Evolutionary conservation across 2,113 vertebrate species (phyloP).

Genomic region (Pygoscelis adeliae): DNA sequence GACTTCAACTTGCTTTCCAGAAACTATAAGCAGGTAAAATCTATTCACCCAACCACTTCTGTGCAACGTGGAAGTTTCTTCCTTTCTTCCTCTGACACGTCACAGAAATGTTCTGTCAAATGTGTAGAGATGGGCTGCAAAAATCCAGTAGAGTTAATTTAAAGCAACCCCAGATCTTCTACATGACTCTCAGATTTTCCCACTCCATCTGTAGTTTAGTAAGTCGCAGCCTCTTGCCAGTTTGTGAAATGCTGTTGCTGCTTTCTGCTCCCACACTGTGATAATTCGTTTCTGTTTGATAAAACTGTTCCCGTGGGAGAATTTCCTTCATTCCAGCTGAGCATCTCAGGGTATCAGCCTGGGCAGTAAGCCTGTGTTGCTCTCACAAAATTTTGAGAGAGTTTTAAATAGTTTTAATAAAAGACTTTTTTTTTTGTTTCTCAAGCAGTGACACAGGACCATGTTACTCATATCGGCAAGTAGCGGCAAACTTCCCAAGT

Average conservation of each 20-base stretch:
- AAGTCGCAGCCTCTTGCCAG: not conserved
- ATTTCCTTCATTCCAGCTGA: not conserved
- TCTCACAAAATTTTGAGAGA: not conserved
- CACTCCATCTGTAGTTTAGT: not conserved
- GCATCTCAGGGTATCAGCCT: not conserved
- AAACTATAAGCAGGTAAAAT: not conserved
- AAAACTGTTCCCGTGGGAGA: not conserved
- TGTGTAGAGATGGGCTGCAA: not conserved
- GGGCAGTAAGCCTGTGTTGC: not conserved
- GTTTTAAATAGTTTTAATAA: not conserved
- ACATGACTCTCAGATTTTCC: not conserved
- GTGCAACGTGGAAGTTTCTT: not conserved
- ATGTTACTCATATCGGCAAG: not conserved
- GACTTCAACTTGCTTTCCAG: not conserved
- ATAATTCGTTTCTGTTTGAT: not conserved
- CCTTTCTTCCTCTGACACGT: not conserved
- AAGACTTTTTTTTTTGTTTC: not conserved
- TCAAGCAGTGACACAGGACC: rapidly evolving
- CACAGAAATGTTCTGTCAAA: not conserved
- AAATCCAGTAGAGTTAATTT: not conserved
- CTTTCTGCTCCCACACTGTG: not conserved
- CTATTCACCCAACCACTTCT: not conserved
- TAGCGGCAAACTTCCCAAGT: not conserved
- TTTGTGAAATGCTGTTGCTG: not conserved
- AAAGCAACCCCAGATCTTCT: not conserved